phyloP scores from a whole-genome alignment of 2,113 vertebrate species.

The Gymnocephalus cernua region DNA sequence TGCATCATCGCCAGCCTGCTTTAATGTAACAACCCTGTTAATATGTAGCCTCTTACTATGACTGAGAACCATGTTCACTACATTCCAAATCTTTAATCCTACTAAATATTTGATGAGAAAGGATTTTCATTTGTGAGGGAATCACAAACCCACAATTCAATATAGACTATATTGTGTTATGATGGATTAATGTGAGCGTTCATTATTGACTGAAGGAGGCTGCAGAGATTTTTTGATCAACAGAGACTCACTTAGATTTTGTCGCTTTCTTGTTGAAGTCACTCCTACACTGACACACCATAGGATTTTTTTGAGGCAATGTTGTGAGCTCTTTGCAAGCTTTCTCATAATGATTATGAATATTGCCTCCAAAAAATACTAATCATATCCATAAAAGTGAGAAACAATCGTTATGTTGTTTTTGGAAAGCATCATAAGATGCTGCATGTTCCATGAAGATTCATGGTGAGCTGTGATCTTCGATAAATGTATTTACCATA shows the following conservation, averaged over 20 bases:
- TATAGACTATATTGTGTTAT: background rate
- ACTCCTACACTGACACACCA: background rate
- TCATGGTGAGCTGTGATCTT: slow-evolving; percentile 20
- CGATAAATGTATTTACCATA: slow-evolving; percentile 64
- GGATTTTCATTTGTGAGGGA: slow-evolving; percentile 38
- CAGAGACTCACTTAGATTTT: background rate
- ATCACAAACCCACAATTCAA: slow-evolving; percentile 19
- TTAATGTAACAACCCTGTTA: slow-evolving; percentile 32
- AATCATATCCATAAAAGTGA: slow-evolving; percentile 18
- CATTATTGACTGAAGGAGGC: slow-evolving; percentile 22
- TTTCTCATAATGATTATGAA: background rate
- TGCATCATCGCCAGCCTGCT: slow-evolving; percentile 30
- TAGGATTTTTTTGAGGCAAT: background rate
- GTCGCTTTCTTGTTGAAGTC: background rate
- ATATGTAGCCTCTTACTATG: slow-evolving; percentile 16
- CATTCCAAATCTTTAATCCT: slow-evolving; percentile 51
- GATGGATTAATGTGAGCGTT: slow-evolving; percentile 24
- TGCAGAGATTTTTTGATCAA: slow-evolving; percentile 30
- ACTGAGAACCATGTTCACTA: slow-evolving; percentile 16
- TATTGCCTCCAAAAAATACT: slow-evolving; percentile 10
- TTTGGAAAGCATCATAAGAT: slow-evolving; percentile 39
- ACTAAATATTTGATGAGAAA: slow-evolving; percentile 62
- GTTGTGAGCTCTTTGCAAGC: background rate
- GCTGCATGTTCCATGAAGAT: slow-evolving; percentile 25
- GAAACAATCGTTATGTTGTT: slow-evolving; percentile 24